Conservation (phyloP, 2,888 invertebrate species). For the Oeneis ivallda region DNA sequence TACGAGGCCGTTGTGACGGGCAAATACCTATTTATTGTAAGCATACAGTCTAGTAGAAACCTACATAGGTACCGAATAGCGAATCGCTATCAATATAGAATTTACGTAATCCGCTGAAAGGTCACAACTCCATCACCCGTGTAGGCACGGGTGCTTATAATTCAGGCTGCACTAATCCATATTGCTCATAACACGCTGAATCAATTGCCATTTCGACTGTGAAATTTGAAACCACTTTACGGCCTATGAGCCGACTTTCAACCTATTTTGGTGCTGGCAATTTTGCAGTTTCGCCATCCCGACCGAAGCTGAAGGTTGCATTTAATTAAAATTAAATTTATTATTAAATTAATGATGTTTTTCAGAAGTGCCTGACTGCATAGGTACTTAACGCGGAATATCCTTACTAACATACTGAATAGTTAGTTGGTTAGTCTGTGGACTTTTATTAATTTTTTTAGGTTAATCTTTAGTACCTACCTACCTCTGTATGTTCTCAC, state of each 20-base stretch:
- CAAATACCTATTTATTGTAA: background rate
- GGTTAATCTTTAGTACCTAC: too few species aligned
- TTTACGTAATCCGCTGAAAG: slow-evolving; percentile 21
- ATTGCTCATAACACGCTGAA: slow-evolving; percentile 45
- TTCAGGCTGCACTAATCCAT: slow-evolving; percentile 62
- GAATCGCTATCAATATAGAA: slow-evolving; percentile 13
- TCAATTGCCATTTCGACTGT: slow-evolving; percentile 52
- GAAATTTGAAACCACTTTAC: slow-evolving; percentile 47
- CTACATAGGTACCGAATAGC: background rate
- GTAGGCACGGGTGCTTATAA: slow-evolving; percentile 45
- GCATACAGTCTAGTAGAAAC: background rate
- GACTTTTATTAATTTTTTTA: too few species aligned
- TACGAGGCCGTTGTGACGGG: too few species aligned
- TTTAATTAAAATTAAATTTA: background rate
- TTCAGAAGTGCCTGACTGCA: too few species aligned
- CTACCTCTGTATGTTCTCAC: too few species aligned
- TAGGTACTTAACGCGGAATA: too few species aligned
- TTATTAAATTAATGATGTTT: background rate
- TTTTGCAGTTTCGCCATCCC: background rate
- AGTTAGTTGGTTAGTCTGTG: too few species aligned
- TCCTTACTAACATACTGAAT: too few species aligned
- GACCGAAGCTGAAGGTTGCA: background rate
- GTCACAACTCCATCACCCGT: slow-evolving; percentile 11
- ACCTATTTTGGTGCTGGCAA: slow-evolving; percentile 24
- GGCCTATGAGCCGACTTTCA: slow-evolving; percentile 29